phyloP scores from a whole-genome alignment of 2,888 invertebrate species.

The Netelia inedita region DNA sequence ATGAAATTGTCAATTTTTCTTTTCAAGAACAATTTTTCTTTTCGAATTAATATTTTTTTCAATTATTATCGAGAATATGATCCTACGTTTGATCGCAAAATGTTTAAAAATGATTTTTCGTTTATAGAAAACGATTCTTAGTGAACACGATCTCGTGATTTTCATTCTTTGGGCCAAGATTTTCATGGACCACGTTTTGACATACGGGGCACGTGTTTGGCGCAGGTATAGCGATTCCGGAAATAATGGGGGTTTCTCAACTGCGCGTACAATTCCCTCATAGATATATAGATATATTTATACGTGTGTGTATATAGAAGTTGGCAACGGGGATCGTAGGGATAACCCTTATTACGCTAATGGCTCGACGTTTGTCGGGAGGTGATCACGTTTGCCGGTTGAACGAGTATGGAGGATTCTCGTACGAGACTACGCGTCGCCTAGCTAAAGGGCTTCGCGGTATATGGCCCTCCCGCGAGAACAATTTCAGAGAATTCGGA shows the following conservation, averaged over 20 bases:
- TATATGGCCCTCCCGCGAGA: conserved; percentile 19
- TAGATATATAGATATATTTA: neutral
- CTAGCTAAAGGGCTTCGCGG: conserved; percentile 30
- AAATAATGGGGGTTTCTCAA: conserved; percentile 45
- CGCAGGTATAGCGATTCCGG: conserved; percentile 35
- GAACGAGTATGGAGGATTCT: conserved; percentile 28
- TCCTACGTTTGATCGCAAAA: neutral
- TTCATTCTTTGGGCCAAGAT: neutral
- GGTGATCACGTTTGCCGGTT: conserved; percentile 44
- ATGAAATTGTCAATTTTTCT: too few species aligned
- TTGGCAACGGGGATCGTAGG: conserved; percentile 35
- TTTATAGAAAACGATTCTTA: neutral
- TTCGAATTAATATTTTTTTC: neutral
- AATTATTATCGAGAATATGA: neutral
- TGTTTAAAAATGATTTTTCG: neutral
- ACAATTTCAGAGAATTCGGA: conserved; percentile 39
- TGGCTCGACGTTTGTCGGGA: conserved; percentile 57
- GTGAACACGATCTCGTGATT: neutral
- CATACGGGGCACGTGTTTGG: conserved; percentile 30
- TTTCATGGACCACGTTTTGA: too few species aligned
- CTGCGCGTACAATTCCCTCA: neutral
- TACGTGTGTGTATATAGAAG: conserved; percentile 19
- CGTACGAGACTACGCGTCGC: conserved; percentile 47
- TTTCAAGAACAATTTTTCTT: too few species aligned
- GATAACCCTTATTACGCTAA: conserved; percentile 69